Conservation (phyloP, 2,888 invertebrate species). For the Pyrrhia umbra region DNA sequence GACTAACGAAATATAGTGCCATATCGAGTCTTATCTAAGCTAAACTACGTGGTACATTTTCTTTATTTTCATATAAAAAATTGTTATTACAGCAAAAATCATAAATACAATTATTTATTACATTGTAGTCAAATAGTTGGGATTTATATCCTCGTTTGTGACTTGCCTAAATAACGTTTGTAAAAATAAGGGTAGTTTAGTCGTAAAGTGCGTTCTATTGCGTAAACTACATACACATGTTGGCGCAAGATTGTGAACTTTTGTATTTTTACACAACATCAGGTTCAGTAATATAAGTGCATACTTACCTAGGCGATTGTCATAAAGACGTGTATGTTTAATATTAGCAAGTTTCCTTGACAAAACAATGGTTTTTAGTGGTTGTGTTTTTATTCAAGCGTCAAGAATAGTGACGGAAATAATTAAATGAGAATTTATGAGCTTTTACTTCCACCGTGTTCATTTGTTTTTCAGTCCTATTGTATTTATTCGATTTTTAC, state of each 20-base stretch:
- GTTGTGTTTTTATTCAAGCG: slow-evolving; percentile 22
- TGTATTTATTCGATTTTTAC: slow-evolving; percentile 21
- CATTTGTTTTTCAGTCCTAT: slow-evolving; percentile 20
- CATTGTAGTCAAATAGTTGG: not conserved
- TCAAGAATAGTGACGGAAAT: slow-evolving; percentile 9
- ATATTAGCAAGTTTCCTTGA: not conserved
- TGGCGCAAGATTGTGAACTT: slow-evolving; percentile 6
- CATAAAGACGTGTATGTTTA: not conserved
- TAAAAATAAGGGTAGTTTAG: slow-evolving; percentile 29
- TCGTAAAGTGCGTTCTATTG: slow-evolving; percentile 15
- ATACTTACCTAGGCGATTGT: not conserved
- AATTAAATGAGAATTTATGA: slow-evolving; percentile 13
- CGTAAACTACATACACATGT: slow-evolving; percentile 1
- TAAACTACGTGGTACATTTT: not conserved
- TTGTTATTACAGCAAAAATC: not conserved
- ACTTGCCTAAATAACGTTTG: slow-evolving; percentile 8
- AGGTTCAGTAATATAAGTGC: slow-evolving; percentile 5
- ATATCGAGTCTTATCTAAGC: too few species aligned
- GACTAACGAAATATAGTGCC: too few species aligned
- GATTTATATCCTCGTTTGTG: slow-evolving; percentile 7
- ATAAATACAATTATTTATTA: not conserved
- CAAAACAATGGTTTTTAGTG: slow-evolving; percentile 7
- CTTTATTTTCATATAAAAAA: too few species aligned
- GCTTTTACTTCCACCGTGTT: slow-evolving; percentile 2
- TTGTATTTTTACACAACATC: not conserved